These are phyloP conservation scores for Lamprologus callipterus DNA, from an alignment of 2,113 vertebrate genomes.

Conservation along the genomic window DNA sequence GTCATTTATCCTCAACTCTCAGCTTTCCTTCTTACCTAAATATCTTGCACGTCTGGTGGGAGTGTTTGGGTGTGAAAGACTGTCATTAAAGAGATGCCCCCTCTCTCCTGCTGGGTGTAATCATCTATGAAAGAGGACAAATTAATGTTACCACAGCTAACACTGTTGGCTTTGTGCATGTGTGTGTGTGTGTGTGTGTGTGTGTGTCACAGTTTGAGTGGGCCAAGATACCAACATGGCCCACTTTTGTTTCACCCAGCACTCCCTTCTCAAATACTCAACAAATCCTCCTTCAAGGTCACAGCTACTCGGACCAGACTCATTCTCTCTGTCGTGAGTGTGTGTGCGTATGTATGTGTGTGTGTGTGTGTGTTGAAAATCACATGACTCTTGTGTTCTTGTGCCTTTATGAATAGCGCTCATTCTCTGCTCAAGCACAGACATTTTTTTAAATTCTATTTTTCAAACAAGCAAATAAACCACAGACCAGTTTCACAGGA, in stretches of 20 bases:
- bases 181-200: background rate
- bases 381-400: constrained; percentile 13
- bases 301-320: constrained; percentile 24
- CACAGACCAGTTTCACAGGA: background rate
- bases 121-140: constrained; percentile 70
- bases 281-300: constrained; percentile 60
- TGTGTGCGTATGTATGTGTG: background rate
- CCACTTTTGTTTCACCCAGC: constrained; percentile 40
- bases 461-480: constrained; percentile 31
- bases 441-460: constrained; percentile 30
- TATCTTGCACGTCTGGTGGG: background rate
- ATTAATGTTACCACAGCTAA: constrained; percentile 55
- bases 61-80: constrained; percentile 51
- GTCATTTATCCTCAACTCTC: constrained; percentile 1
- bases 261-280: constrained; percentile 15
- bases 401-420: constrained; percentile 43
- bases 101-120: constrained; percentile 68
- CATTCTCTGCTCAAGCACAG: constrained; percentile 26
- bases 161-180: constrained; percentile 26
- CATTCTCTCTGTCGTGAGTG: background rate
- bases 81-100: constrained; percentile 64
- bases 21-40: background rate
- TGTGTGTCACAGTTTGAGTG: constrained; percentile 1
- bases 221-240: constrained; percentile 44
- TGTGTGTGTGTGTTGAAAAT: background rate